Percentiles rank a stretch among this genome's conserved stretches.
Conservation (phyloP, 2,888 invertebrate species). For the Polymixis lichenea region DNA sequence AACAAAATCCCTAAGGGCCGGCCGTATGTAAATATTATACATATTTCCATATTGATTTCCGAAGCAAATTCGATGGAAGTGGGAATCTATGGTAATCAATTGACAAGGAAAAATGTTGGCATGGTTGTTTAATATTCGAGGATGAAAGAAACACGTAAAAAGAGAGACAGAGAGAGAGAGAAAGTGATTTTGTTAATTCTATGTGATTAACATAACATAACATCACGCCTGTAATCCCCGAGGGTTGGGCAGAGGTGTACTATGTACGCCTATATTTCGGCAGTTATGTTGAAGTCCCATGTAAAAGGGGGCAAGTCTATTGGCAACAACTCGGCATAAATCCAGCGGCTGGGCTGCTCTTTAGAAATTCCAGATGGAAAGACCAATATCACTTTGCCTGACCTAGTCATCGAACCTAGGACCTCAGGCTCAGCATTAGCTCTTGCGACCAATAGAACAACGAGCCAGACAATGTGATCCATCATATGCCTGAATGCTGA, state of each 20-base stretch:
- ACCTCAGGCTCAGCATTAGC: background rate
- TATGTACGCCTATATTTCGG: background rate
- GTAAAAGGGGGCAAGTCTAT: background rate
- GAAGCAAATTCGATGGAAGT: slow-evolving; percentile 49
- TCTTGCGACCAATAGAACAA: background rate
- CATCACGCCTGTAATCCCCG: too few species aligned
- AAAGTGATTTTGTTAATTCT: slow-evolving; percentile 9
- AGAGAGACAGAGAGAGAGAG: background rate
- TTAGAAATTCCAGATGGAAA: background rate
- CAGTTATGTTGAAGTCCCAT: background rate
- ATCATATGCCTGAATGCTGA: too few species aligned
- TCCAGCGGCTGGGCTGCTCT: background rate
- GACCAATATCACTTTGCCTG: background rate
- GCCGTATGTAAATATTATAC: slow-evolving; percentile 60
- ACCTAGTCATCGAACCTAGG: background rate
- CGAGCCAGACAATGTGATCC: background rate
- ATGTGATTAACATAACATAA: background rate
- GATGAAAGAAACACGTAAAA: slow-evolving; percentile 8
- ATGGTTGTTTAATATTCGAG: slow-evolving; percentile 40
- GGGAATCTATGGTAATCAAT: slow-evolving; percentile 60
- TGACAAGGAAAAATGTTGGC: slow-evolving; percentile 55
- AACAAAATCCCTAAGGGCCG: slow-evolving; percentile 45
- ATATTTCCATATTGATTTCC: slow-evolving; percentile 62
- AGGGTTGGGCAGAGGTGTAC: background rate
- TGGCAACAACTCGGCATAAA: background rate